phyloP scores from a whole-genome alignment of 2,797 vertebrate species.

The Odontamblyopus lacepedii region DNA sequence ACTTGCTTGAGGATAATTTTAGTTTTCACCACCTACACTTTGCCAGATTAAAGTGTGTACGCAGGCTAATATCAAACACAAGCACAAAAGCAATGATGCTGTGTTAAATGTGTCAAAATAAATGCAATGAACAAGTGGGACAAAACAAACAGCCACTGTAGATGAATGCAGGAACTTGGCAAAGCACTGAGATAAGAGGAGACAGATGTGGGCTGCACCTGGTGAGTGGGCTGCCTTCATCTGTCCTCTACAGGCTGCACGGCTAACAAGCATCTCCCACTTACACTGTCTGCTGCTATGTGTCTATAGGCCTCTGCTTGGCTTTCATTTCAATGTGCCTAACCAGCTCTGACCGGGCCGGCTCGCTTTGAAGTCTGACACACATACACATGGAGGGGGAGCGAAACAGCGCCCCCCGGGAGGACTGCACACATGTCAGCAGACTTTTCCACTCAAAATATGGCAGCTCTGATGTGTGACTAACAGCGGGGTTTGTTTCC shows the following conservation, averaged over 20 bases:
- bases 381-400: constrained; percentile 16
- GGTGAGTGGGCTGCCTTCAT: constrained; percentile 56
- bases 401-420: constrained; percentile 30
- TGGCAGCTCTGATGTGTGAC: constrained; percentile 11
- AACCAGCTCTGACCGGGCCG: constrained; percentile 42
- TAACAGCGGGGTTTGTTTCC: constrained; percentile 13
- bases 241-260: constrained; percentile 44
- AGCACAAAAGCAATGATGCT: not conserved
- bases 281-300: constrained; percentile 25
- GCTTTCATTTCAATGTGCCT: constrained; percentile 47
- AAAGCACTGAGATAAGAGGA: constrained; percentile 25
- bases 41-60: not conserved
- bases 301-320: constrained; percentile 17
- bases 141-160: constrained; percentile 9
- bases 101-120: not conserved
- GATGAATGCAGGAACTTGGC: constrained; percentile 13
- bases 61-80: not conserved
- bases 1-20: not conserved
- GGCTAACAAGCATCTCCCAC: constrained; percentile 50
- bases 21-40: not conserved
- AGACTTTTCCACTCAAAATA: constrained; percentile 42
- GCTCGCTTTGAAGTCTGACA: constrained; percentile 50
- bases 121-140: constrained; percentile 4
- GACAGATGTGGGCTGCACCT: constrained; percentile 39
- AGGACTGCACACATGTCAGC: constrained; percentile 25